Conservation (phyloP, 2,888 invertebrate genomes). For the Caenorhabditis drosophilae region DNA sequence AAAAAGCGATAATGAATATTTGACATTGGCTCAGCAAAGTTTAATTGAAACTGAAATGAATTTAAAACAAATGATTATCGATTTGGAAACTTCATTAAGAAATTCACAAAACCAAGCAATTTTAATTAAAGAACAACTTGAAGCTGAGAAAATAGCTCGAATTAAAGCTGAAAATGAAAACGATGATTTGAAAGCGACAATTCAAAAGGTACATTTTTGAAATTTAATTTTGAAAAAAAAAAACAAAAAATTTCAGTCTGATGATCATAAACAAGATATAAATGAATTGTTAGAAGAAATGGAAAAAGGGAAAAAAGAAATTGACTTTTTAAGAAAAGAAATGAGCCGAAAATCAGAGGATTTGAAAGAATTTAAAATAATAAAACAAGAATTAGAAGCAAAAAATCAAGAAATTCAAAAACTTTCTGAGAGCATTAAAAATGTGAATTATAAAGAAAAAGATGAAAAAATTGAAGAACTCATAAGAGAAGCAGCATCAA, state of each 20-base stretch:
- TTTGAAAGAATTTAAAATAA: background rate
- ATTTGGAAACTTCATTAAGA: background rate
- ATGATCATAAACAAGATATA: constrained; percentile 4
- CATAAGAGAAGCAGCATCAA: background rate
- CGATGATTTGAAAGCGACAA: background rate
- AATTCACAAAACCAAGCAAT: background rate
- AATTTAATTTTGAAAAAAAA: no score
- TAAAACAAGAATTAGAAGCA: background rate
- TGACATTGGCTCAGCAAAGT: constrained; percentile 7
- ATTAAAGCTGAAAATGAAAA: constrained; percentile 1
- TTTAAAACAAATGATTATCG: background rate
- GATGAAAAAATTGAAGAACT: background rate
- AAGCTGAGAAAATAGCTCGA: background rate
- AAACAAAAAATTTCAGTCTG: no score
- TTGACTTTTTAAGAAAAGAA: constrained; percentile 21
- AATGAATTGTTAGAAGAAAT: constrained; percentile 15
- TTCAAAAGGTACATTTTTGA: constrained; percentile 7
- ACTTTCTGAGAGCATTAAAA: background rate
- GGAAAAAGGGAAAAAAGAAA: constrained; percentile 17
- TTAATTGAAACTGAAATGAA: constrained; percentile 8
- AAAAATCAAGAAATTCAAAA: background rate
- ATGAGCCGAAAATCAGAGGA: background rate
- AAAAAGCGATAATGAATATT: constrained; percentile 14
- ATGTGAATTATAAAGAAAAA: background rate
- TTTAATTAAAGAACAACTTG: background rate